These are phyloP conservation scores for Sinohyriopsis cumingii DNA, from an alignment of 2,888 invertebrate genomes.

Conservation along the genomic window DNA sequence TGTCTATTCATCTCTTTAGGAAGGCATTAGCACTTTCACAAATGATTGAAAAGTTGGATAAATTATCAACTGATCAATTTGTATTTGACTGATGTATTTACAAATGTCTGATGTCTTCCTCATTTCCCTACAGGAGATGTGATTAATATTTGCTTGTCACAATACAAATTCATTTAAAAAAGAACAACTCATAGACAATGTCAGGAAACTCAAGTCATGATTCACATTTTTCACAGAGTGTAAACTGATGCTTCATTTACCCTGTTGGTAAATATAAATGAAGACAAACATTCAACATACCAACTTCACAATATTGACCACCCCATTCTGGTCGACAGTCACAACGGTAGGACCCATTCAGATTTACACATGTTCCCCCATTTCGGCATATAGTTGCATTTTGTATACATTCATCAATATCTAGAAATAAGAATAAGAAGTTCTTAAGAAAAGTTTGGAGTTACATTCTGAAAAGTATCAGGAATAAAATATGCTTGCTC, in stretches of 20 bases:
- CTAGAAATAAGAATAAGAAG: slow-evolving; percentile 2
- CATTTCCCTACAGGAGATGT: no score
- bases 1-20: no score
- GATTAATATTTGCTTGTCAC: slow-evolving; percentile 1
- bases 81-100: no score
- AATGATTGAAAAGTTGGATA: no score
- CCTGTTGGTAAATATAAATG: not conserved
- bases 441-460: not conserved
- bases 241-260: not conserved
- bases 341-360: slow-evolving; percentile 22
- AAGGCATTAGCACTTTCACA: no score
- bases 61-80: no score
- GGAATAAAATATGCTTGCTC: no score
- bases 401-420: slow-evolving; percentile 27
- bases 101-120: no score
- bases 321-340: slow-evolving; percentile 16
- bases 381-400: slow-evolving; percentile 22
- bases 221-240: not conserved
- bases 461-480: no score
- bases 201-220: slow-evolving; percentile 1
- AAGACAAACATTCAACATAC: slow-evolving; percentile 4
- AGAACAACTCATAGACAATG: slow-evolving; percentile 13
- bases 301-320: slow-evolving; percentile 24
- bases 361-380: slow-evolving; percentile 27
- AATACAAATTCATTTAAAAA: slow-evolving; percentile 8